Conservation (phyloP, 2,888 invertebrate genomes). For the Prenolepis imparis region DNA sequence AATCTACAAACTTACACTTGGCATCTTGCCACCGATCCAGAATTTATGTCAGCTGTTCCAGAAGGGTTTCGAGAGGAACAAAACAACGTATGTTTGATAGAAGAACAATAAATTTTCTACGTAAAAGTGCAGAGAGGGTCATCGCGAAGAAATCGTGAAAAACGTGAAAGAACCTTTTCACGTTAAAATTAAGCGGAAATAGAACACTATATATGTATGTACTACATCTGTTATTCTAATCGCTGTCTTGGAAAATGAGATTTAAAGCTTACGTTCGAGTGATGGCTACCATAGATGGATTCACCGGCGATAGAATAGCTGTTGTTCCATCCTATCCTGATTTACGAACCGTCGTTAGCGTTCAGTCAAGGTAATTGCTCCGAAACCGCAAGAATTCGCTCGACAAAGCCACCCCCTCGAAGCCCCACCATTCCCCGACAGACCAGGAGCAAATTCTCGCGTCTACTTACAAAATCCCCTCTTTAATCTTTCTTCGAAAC, state of each 20-base stretch:
- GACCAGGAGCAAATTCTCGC: slow-evolving; percentile 60
- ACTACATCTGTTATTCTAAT: slow-evolving; percentile 76
- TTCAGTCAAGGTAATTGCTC: slow-evolving; percentile 87
- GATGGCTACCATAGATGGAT: slow-evolving; percentile 87
- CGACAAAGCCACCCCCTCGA: slow-evolving; percentile 46
- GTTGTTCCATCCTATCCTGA: slow-evolving; percentile 89
- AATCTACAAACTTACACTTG: slow-evolving; percentile 87
- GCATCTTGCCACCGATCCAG: slow-evolving; percentile 87
- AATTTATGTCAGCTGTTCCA: slow-evolving; percentile 88
- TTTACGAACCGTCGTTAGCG: slow-evolving; percentile 90
- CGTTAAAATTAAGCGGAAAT: neutral
- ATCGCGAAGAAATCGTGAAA: neutral
- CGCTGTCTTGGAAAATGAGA: slow-evolving; percentile 89
- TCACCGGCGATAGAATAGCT: slow-evolving; percentile 87
- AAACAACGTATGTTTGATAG: slow-evolving; percentile 91
- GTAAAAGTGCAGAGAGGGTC: slow-evolving; percentile 4
- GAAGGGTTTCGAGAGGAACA: slow-evolving; percentile 87
- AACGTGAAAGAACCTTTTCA: neutral
- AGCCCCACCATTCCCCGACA: slow-evolving; percentile 11
- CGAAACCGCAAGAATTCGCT: slow-evolving; percentile 62
- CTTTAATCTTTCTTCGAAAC: slow-evolving; percentile 68
- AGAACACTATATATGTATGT: neutral
- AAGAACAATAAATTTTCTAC: slow-evolving; percentile 89
- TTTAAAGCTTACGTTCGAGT: slow-evolving; percentile 88
- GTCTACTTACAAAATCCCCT: slow-evolving; percentile 63